A percentile compares a stretch with the other conserved stretches of the same genome.
phyloP scores from a whole-genome alignment of 2,888 invertebrate genomes.

The Colostygia pectinataria region DNA sequence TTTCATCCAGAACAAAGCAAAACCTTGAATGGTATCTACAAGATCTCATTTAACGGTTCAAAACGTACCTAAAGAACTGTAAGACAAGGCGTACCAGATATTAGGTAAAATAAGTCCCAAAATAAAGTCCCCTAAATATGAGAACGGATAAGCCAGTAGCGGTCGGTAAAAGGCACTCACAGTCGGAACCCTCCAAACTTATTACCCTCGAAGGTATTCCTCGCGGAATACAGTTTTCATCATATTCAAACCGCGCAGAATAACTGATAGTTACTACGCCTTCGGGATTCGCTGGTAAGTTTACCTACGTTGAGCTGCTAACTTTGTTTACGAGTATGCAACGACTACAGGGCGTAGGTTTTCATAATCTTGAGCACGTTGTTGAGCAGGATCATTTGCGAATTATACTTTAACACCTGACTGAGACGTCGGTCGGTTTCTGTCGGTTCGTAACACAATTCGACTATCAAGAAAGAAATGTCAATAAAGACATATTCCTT shows the following conservation, averaged over 20 bases:
- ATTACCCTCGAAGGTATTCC: constrained; percentile 25
- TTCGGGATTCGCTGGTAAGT: constrained; percentile 33
- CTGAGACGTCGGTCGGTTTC: too few relatives aligned
- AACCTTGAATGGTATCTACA: too few relatives aligned
- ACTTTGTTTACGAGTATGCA: constrained; percentile 20
- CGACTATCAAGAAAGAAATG: too few relatives aligned
- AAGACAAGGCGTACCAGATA: constrained; percentile 5
- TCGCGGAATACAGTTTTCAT: constrained; percentile 27
- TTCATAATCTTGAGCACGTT: too few relatives aligned
- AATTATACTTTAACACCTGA: too few relatives aligned
- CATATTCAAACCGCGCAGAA: constrained; percentile 34
- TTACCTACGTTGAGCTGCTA: constrained; percentile 28
- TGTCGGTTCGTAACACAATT: too few relatives aligned
- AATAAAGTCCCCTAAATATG: constrained; percentile 17
- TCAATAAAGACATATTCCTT: too few relatives aligned
- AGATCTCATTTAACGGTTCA: not conserved
- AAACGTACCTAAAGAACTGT: not conserved
- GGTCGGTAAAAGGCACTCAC: constrained; percentile 13
- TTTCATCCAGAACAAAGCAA: too few relatives aligned
- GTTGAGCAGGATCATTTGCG: too few relatives aligned
- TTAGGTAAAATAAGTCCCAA: constrained; percentile 9
- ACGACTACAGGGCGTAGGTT: not conserved
- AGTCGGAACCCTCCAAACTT: constrained; percentile 12
- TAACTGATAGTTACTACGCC: constrained; percentile 21
- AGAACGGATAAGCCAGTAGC: constrained; percentile 13